These are phyloP conservation scores for Ibidorhyncha struthersii DNA, from an alignment of 2,113 vertebrate genomes.

Conservation along the genomic window DNA sequence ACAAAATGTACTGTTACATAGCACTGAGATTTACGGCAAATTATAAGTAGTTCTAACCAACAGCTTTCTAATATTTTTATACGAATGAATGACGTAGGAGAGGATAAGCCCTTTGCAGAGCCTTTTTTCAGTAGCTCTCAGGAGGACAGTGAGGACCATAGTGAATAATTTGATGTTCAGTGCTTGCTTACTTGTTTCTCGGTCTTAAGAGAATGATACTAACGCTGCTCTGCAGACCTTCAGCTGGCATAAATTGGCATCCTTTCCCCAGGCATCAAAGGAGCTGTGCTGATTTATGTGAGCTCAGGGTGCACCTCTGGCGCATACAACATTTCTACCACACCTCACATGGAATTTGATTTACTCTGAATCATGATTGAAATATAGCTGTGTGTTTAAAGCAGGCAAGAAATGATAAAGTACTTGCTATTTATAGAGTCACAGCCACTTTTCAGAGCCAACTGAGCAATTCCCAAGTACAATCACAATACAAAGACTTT, in stretches of 20 bases:
- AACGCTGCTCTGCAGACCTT: not conserved
- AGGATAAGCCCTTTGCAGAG: not conserved
- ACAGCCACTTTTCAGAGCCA: conserved; percentile 24
- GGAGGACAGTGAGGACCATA: not conserved
- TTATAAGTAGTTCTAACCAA: not conserved
- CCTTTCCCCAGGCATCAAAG: not conserved
- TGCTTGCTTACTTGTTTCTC: not conserved
- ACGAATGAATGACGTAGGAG: not conserved
- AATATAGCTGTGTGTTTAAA: conserved; percentile 19
- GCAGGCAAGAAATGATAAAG: conserved; percentile 11
- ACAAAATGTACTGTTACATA: not conserved
- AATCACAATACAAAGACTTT: not conserved
- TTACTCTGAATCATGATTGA: conserved; percentile 25
- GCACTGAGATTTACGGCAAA: not conserved
- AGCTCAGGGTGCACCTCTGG: not conserved
- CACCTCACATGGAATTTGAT: not conserved
- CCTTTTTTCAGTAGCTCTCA: not conserved
- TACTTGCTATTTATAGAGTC: conserved; percentile 46
- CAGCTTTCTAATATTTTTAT: not conserved
- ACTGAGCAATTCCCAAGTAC: not conserved
- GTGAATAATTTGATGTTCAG: not conserved
- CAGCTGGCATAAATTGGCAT: not conserved
- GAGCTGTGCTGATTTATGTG: not conserved
- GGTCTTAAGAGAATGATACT: not conserved
- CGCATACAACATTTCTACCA: not conserved